These are phyloP conservation scores for Macroteleia sp. DNA, from an alignment of 2,888 invertebrate genomes.

Conservation along the genomic window DNA sequence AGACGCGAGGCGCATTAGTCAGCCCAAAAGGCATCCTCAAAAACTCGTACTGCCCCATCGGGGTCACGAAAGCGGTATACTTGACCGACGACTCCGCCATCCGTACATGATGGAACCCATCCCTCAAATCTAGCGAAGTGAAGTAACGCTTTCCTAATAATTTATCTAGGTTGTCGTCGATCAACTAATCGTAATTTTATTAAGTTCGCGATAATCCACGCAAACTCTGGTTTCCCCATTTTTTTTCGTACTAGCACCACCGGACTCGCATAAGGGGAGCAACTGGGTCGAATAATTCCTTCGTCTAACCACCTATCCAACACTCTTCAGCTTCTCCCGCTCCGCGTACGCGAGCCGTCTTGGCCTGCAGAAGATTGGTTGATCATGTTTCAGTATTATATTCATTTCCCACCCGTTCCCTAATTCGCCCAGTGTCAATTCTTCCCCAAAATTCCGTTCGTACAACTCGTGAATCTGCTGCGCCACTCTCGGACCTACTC, in stretches of 20 bases:
- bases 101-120: not conserved
- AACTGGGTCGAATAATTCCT: not conserved
- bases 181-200: not conserved
- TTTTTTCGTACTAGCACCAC: not conserved
- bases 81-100: not conserved
- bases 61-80: not conserved
- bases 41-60: not conserved
- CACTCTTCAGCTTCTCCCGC: not conserved
- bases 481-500: not conserved
- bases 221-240: not conserved
- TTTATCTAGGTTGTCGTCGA: not conserved
- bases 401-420: not conserved
- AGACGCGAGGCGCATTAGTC: not conserved
- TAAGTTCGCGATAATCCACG: not conserved
- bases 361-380: not conserved
- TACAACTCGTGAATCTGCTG: not conserved
- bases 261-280: not conserved
- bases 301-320: not conserved
- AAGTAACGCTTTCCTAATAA: not conserved
- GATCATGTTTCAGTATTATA: not conserved
- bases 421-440: not conserved
- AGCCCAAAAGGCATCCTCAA: constrained; percentile 6
- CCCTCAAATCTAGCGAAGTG: not conserved
- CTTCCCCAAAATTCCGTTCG: not conserved
- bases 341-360: not conserved